Conservation (phyloP, 2,888 invertebrate genomes). For the Orthonevra nobilis region DNA sequence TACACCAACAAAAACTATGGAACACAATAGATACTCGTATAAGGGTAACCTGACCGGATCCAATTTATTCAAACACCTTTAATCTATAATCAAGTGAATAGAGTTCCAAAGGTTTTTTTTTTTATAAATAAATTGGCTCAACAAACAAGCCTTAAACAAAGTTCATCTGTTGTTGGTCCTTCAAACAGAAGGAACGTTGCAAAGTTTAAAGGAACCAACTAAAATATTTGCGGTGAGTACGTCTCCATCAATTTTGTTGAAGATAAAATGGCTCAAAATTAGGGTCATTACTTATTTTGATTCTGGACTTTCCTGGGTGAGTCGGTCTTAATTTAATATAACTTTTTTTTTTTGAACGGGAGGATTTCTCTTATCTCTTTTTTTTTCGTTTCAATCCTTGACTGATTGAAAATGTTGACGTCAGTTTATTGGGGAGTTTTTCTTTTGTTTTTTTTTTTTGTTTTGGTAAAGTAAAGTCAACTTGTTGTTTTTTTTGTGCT, state of each 20-base stretch:
- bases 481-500: too few species aligned
- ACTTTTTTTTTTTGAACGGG: conserved; percentile 6
- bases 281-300: conserved; percentile 58
- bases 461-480: too few species aligned
- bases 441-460: not conserved
- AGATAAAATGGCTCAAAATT: conserved; percentile 51
- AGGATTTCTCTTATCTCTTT: not conserved
- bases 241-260: conserved; percentile 8
- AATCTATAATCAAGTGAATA: too few species aligned
- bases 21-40: too few species aligned
- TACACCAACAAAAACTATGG: too few species aligned
- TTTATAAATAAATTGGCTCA: too few species aligned
- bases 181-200: too few species aligned
- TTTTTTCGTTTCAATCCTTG: conserved; percentile 12
- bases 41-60: not conserved
- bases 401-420: conserved; percentile 26
- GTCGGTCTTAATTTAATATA: conserved; percentile 3
- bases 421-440: not conserved
- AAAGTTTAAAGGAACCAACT: not conserved
- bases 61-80: conserved; percentile 38
- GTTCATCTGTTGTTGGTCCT: too few species aligned
- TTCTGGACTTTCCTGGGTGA: conserved; percentile 21
- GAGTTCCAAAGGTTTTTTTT: too few species aligned
- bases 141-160: too few species aligned
- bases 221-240: conserved; percentile 9